Percentiles rank a stretch among this genome's conserved stretches.
Evolutionary conservation across 2,797 vertebrate species (phyloP).

Genomic region (Tolypeutes matacus): DNA sequence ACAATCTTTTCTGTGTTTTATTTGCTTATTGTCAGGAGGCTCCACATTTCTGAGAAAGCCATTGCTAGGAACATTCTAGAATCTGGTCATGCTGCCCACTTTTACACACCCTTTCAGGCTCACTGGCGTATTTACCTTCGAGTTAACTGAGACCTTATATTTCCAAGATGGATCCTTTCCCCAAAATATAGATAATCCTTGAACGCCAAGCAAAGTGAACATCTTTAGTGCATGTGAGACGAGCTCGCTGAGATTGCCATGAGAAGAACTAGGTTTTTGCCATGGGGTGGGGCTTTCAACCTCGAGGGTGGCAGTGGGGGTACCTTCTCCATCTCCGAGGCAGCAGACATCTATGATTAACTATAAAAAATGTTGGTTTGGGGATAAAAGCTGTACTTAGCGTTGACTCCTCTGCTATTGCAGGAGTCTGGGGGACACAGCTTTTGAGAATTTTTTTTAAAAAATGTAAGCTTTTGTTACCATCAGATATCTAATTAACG

Average conservation of each 20-base stretch:
- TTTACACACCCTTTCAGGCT: background rate
- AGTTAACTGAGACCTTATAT: background rate
- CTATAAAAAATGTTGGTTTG: slow-evolving; percentile 80
- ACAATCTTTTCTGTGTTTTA: background rate
- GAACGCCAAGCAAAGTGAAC: background rate
- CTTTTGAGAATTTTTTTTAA: slow-evolving; percentile 76
- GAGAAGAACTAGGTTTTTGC: slow-evolving; percentile 42
- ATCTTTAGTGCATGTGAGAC: background rate
- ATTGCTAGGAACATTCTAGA: background rate
- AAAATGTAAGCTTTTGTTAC: slow-evolving; percentile 84
- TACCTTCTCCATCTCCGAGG: slow-evolving; percentile 68
- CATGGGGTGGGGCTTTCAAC: slow-evolving; percentile 64
- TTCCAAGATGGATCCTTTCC: background rate
- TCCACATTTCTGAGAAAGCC: background rate
- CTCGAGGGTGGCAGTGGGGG: slow-evolving; percentile 50
- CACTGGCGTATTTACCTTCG: background rate
- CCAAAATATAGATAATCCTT: background rate
- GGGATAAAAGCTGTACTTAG: slow-evolving; percentile 82
- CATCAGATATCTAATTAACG: slow-evolving; percentile 84
- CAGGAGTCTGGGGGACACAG: slow-evolving; percentile 75
- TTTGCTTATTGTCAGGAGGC: background rate
- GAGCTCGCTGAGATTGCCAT: background rate
- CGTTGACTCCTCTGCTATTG: slow-evolving; percentile 69
- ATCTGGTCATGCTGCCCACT: background rate
- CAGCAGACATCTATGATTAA: slow-evolving; percentile 82